These are phyloP conservation scores for Mesoclemmys tuberculata DNA, from an alignment of 2,113 vertebrate species.

Conservation along the genomic window DNA sequence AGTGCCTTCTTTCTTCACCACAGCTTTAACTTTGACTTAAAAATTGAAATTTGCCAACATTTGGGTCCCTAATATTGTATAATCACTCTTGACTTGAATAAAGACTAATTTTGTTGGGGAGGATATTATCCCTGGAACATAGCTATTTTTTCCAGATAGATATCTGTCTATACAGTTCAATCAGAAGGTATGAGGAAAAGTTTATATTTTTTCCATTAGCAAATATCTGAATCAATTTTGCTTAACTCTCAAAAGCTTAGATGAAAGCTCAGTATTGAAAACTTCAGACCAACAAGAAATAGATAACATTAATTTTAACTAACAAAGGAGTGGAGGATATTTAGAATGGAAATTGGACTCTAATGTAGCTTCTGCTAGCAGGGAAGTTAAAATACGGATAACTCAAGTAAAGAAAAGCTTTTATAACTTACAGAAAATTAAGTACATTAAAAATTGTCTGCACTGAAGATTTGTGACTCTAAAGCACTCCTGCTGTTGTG, in stretches of 20 bases:
- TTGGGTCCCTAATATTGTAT: neutral
- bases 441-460: neutral
- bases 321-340: neutral
- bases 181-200: neutral
- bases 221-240: no score
- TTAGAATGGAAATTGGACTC: neutral
- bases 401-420: neutral
- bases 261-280: neutral
- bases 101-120: neutral
- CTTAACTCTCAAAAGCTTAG: no score
- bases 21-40: neutral
- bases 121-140: neutral
- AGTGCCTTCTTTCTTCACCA: no score
- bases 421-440: neutral
- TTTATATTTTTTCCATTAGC: no score
- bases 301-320: neutral
- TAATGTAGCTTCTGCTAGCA: neutral
- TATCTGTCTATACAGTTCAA: neutral
- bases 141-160: neutral
- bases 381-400: neutral
- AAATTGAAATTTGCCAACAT: neutral
- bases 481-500: neutral
- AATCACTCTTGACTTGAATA: conserved; percentile 1
- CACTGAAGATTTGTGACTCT: neutral
- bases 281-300: neutral